Base-by-base conservation (phyloP, 1,140 invertebrate genomes). In the Rhagoletis zephyria region DNA sequence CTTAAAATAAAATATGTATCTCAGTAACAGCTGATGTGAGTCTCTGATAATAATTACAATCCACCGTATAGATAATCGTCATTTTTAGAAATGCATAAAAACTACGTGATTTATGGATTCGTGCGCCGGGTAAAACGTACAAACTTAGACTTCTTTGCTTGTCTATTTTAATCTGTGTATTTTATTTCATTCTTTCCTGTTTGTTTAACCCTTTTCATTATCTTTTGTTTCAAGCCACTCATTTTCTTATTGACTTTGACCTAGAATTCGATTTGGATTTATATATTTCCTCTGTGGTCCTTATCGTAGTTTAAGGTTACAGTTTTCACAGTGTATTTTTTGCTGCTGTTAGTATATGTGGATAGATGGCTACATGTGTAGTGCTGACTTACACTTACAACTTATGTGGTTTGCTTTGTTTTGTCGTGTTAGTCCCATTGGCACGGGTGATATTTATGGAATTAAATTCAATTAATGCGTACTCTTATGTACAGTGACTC, bases 381-480 rank as follows among this genome's bases (percentile, higher is more conserved):
- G 10, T 7, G 10, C 10, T 56, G 51, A 56, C 5, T 7, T 56
- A 56, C 10, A 56, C 2, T 56, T 56, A 56, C 51, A 56, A 5
- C 5, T 56, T 56, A 12, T 67, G 12, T 67, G 42, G 64, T 67
- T 67, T 67, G 40, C 40, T 9, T 14, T 67, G 19, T 65, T 67
- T 42, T 67, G 4, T 67, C 40, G 19, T 42, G 12, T 67, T 12
- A 67, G 19, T 67, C 19, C 40, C 12, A 30, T 30, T 10, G 9
- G 4, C 64, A 30, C 3, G 1, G 30, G 19, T 40, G 64, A n/a
- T 42, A 67, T 67, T 67, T 40, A 67, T 67, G 64, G 64, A 30
- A 67, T 67, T 67, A 67, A 67, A 67, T 67, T 67, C 64, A 67
- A 67, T 42, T 30, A 67, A 42, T 30, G 30, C 30, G 30, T 30